phyloP scores from a whole-genome alignment of 2,888 invertebrate species.

The Campopleginae sp. region DNA sequence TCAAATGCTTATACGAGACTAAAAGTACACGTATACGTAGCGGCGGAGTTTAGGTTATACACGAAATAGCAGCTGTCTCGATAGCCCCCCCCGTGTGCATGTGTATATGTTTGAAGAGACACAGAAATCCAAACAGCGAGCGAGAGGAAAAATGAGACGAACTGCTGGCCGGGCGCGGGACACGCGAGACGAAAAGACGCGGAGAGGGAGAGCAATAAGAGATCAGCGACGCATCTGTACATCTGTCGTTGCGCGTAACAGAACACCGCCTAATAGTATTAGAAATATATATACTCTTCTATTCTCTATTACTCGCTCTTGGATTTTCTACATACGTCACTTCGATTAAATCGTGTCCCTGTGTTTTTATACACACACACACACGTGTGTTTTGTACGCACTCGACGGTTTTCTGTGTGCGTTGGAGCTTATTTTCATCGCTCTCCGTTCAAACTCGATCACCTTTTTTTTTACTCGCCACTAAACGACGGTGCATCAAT shows the following conservation, averaged over 20 bases:
- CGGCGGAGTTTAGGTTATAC: slow-evolving; percentile 64
- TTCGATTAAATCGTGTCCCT: not conserved
- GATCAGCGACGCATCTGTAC: slow-evolving; percentile 79
- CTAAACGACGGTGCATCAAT: not conserved
- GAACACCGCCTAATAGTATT: slow-evolving; percentile 84
- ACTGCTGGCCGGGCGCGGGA: slow-evolving; percentile 15
- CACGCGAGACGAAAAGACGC: slow-evolving; percentile 15
- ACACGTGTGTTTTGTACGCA: slow-evolving; percentile 40
- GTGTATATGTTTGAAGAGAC: slow-evolving; percentile 65
- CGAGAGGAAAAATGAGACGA: slow-evolving; percentile 39
- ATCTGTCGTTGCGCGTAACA: slow-evolving; percentile 83
- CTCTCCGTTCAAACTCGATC: not conserved
- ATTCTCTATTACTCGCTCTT: slow-evolving; percentile 44
- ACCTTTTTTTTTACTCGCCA: slow-evolving; percentile 8
- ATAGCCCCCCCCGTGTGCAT: slow-evolving; percentile 63
- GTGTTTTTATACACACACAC: not conserved
- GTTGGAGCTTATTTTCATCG: not conserved
- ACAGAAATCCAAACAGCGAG: slow-evolving; percentile 78
- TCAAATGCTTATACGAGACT: slow-evolving; percentile 51
- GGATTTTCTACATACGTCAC: slow-evolving; percentile 27
- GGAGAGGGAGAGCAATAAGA: slow-evolving; percentile 53
- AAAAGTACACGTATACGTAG: slow-evolving; percentile 12
- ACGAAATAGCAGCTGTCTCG: slow-evolving; percentile 69
- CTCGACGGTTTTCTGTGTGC: slow-evolving; percentile 22
- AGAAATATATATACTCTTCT: slow-evolving; percentile 79